These are phyloP conservation scores for Cephalotes varians DNA, from an alignment of 2,888 invertebrate genomes.

Conservation along the genomic window DNA sequence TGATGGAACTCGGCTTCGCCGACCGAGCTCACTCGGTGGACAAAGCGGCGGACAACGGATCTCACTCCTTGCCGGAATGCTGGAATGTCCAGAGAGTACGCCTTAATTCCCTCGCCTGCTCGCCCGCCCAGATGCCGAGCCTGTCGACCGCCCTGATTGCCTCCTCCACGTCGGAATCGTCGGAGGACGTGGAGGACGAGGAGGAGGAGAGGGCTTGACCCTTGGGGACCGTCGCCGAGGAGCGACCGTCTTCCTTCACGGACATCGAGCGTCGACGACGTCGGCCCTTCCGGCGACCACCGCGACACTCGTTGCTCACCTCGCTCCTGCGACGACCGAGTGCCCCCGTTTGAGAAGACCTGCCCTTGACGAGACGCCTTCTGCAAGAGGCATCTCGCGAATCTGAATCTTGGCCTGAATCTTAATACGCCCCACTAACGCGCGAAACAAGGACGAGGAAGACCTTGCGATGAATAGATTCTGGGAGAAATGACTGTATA, in stretches of 20 bases:
- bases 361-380: constrained; percentile 48
- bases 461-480: neutral
- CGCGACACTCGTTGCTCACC: constrained; percentile 79
- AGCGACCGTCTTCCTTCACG: constrained; percentile 74
- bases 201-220: constrained; percentile 80
- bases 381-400: neutral
- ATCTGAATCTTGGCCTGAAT: constrained; percentile 9
- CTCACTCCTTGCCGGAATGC: constrained; percentile 82
- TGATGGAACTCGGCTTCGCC: constrained; percentile 90
- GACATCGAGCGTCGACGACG: constrained; percentile 74
- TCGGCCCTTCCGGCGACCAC: constrained; percentile 74
- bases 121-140: constrained; percentile 87
- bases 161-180: constrained; percentile 88
- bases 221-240: constrained; percentile 76
- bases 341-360: constrained; percentile 79
- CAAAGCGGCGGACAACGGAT: constrained; percentile 80
- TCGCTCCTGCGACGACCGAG: constrained; percentile 81
- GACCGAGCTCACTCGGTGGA: constrained; percentile 77
- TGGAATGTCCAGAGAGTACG: constrained; percentile 81
- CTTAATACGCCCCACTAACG: neutral
- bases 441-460: neutral
- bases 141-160: constrained; percentile 89
- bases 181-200: constrained; percentile 81
- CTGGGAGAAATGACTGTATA: neutral
- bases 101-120: constrained; percentile 79